A percentile compares a stretch with the other conserved stretches of the same genome.
Evolutionary conservation across 2,113 vertebrate genomes (phyloP).

Genomic region (Benitochromis conjunctus): DNA sequence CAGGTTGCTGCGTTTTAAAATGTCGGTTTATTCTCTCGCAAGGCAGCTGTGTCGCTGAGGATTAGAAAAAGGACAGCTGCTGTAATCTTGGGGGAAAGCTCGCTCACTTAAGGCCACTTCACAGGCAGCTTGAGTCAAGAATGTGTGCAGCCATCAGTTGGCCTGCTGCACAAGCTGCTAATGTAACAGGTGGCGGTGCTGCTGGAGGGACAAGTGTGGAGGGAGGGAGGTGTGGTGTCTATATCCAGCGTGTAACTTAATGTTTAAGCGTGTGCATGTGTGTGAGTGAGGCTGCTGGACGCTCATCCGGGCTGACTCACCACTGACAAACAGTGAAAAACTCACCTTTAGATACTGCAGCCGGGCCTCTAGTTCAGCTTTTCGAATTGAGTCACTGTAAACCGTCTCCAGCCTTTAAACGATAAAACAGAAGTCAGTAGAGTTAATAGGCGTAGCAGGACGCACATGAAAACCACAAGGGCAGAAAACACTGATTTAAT

Average conservation of each 20-base stretch:
- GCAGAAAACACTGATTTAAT: background rate
- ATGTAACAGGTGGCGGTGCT: conserved; percentile 56
- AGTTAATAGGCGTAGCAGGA: conserved; percentile 33
- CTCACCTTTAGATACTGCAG: conserved; percentile 93
- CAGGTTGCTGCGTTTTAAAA: conserved; percentile 31
- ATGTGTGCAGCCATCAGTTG: conserved; percentile 11
- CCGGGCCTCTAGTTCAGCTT: conserved; percentile 88
- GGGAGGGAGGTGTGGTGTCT: background rate
- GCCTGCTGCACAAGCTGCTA: conserved; percentile 16
- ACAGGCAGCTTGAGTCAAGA: conserved; percentile 7
- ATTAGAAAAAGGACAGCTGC: conserved; percentile 59
- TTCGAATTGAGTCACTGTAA: conserved; percentile 86
- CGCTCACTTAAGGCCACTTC: conserved; percentile 27
- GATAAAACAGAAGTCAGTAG: background rate
- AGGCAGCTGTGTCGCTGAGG: conserved; percentile 1
- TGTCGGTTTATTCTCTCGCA: background rate
- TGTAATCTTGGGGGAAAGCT: conserved; percentile 19
- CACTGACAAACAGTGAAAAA: background rate
- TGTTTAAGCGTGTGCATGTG: background rate
- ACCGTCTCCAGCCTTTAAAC: conserved; percentile 83
- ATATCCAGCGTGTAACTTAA: background rate
- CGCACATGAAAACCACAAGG: background rate
- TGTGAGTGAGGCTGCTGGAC: background rate
- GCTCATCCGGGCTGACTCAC: background rate
- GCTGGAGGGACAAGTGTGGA: conserved; percentile 44